Percentiles rank a stretch among this genome's conserved stretches.
These are phyloP conservation scores for Ophioninae sp. DNA, from an alignment of 2,888 invertebrate species.

Conservation along the genomic window DNA sequence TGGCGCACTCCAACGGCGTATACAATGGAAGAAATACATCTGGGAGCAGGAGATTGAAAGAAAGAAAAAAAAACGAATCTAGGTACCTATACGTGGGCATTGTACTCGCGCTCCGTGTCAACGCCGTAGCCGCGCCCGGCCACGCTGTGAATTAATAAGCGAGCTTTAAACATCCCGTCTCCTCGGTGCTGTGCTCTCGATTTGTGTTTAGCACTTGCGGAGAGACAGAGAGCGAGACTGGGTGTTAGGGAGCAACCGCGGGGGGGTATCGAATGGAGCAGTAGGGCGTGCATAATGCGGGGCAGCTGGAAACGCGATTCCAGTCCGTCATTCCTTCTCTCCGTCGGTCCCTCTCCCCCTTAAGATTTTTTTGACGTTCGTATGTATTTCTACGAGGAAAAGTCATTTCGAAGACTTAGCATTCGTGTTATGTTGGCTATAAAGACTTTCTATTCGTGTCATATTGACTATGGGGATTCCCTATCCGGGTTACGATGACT, in stretches of 20 bases:
- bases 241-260: conserved; percentile 64
- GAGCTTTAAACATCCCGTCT: conserved; percentile 69
- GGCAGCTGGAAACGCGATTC: conserved; percentile 74
- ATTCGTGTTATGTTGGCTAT: background rate
- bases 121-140: conserved; percentile 55
- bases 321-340: conserved; percentile 45
- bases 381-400: background rate
- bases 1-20: conserved; percentile 3
- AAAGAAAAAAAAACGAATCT: conserved; percentile 28
- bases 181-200: conserved; percentile 23
- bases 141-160: conserved; percentile 79
- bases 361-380: conserved; percentile 18
- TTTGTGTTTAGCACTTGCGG: conserved; percentile 34
- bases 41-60: conserved; percentile 25
- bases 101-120: conserved; percentile 51
- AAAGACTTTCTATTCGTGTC: too few species aligned
- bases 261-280: conserved; percentile 74
- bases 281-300: conserved; percentile 76
- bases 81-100: conserved; percentile 31
- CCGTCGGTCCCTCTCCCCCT: conserved; percentile 26
- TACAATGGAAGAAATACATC: conserved; percentile 57
- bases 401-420: background rate
- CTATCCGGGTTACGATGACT: too few species aligned
- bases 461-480: too few species aligned
- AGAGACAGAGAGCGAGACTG: conserved; percentile 49